Evolutionary conservation across 1,140 invertebrate species (phyloP).

Genomic region (Heliothis subflexa): DNA sequence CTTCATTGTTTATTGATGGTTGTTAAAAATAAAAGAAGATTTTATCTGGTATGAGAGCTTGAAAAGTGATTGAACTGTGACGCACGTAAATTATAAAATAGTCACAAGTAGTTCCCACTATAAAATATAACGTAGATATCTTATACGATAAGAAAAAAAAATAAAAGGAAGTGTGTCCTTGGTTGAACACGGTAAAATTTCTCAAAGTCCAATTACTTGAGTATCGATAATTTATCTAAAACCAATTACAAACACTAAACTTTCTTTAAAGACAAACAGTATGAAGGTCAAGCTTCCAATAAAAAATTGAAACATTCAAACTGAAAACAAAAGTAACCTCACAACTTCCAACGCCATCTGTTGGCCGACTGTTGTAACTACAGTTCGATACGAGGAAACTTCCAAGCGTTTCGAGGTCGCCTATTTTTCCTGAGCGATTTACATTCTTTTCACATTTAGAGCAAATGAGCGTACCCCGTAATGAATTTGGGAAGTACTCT

Average conservation of each 20-base stretch:
- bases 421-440: conserved; percentile 40
- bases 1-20: not conserved
- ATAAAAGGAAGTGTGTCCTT: not conserved
- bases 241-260: conserved; percentile 1
- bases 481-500: conserved; percentile 42
- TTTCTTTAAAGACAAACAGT: not conserved
- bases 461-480: conserved; percentile 39
- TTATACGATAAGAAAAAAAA: not conserved
- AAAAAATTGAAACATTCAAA: conserved; percentile 26
- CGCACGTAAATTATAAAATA: too few species aligned
- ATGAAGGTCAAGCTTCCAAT: conserved; percentile 1
- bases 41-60: too few species aligned
- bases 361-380: conserved; percentile 51
- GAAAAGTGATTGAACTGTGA: too few species aligned
- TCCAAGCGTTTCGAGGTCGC: conserved; percentile 46
- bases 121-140: too few species aligned
- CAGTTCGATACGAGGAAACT: conserved; percentile 51
- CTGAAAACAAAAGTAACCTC: conserved; percentile 12
- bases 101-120: too few species aligned
- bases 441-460: conserved; percentile 46
- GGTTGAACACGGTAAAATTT: too few species aligned
- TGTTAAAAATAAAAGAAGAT: not conserved
- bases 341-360: conserved; percentile 53
- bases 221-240: not conserved
- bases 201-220: not conserved